These are phyloP conservation scores for Penaeus japonicus DNA, from an alignment of 1,140 invertebrate species.

Conservation along the genomic window DNA sequence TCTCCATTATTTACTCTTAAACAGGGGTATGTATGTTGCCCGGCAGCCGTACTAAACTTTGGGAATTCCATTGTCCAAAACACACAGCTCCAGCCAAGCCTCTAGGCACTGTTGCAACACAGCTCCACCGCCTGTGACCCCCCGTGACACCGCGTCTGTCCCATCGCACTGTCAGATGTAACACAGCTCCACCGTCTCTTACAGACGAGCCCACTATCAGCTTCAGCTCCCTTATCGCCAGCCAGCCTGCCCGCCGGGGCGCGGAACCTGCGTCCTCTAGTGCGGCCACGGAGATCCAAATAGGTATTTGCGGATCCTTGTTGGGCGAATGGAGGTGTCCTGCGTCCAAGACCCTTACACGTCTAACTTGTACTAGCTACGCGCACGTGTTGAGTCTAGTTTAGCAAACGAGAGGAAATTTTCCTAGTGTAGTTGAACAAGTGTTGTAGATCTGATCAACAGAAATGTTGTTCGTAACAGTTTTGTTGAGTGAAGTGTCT, in stretches of 20 bases:
- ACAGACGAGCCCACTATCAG: conserved; percentile 43
- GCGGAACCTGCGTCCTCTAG: conserved; percentile 48
- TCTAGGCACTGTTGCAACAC: too few relatives aligned
- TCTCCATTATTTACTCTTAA: too few relatives aligned
- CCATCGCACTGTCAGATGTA: conserved; percentile 14
- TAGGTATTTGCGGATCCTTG: conserved; percentile 34
- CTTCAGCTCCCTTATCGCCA: conserved; percentile 53
- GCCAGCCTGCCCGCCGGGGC: conserved; percentile 49
- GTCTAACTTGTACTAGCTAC: neutral
- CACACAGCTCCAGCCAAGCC: too few relatives aligned
- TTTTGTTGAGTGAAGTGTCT: too few relatives aligned
- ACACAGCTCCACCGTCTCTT: conserved; percentile 38
- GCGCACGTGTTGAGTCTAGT: conserved; percentile 36
- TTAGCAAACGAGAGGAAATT: neutral
- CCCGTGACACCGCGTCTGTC: neutral
- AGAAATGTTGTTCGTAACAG: too few relatives aligned
- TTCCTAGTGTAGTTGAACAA: too few relatives aligned
- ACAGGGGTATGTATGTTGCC: too few relatives aligned
- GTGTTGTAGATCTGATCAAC: too few relatives aligned
- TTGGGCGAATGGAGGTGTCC: conserved; percentile 30
- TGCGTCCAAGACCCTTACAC: conserved; percentile 19
- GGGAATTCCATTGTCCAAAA: too few relatives aligned
- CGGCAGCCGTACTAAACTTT: too few relatives aligned
- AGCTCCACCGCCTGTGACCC: neutral
- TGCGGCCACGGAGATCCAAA: conserved; percentile 48